Evolutionary conservation across 2,888 invertebrate species (phyloP).

Genomic region (Marasmarcha lunaedactyla): DNA sequence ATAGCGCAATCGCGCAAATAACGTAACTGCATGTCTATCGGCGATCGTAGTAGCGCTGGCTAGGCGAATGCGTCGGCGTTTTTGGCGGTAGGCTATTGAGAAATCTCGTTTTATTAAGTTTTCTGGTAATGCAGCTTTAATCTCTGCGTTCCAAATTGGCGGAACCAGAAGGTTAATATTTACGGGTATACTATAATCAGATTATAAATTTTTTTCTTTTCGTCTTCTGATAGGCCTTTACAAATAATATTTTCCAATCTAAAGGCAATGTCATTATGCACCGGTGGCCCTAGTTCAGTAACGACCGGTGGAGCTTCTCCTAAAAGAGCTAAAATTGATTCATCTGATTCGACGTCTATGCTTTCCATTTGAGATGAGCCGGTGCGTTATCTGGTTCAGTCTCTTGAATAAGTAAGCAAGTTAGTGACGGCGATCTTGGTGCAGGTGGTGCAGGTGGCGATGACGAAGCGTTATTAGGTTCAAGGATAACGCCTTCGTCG

Average conservation of each 20-base stretch:
- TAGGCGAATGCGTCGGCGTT: not conserved
- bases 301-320: not conserved
- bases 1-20: slow-evolving; percentile 3
- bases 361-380: no score
- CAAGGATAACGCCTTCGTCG: no score
- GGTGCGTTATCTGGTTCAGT: no score
- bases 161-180: not conserved
- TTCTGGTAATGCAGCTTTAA: no score
- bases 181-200: not conserved
- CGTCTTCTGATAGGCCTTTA: not conserved
- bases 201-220: not conserved
- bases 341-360: not conserved
- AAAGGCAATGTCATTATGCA: not conserved
- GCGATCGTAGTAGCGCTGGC: not conserved
- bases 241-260: no score
- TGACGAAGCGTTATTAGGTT: no score
- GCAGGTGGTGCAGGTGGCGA: no score
- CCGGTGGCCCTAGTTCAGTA: not conserved
- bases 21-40: not conserved
- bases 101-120: no score
- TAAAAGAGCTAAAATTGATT: not conserved
- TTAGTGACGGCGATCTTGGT: no score
- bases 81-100: no score
- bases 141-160: not conserved
- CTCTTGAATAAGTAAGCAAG: no score